Evolutionary conservation across 2,797 vertebrate species (phyloP), one percentile per base, ranked within the genome.

Genomic region (Calcarius lapponicus): DNA sequence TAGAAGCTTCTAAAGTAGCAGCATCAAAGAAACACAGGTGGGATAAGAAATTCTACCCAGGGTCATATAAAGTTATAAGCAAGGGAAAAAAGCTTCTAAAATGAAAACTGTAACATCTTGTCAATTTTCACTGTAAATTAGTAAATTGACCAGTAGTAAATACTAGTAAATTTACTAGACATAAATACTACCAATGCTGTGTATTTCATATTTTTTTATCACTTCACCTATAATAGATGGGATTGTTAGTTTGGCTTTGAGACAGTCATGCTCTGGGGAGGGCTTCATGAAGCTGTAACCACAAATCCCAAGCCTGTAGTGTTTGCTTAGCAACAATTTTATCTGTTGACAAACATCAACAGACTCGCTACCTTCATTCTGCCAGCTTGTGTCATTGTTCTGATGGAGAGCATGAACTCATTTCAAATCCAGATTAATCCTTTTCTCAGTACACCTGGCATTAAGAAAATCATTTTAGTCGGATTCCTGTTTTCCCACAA

Each of bases 261-360:
- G 66, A 32, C 31, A 36, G 43, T 14, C 11, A 3, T 65, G 21
- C 70, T 65, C 50, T 43, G 28, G 62, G 34, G 40, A 81, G 32
- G 54, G 32, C 65, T 72, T 83, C 22, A 51, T 26, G 58, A 62
- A 88, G 28, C 47, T 19, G 6, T 58, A 69, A 67, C 73, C 43
- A 45, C 45, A 90, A 90, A 86, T 66, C 43, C 62, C 40, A 88
- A 45, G 36, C 70, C 61, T 81, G 56, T 47, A 62, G 83, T n/a
- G 31, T 58, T 85, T 92, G 64, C 78, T 85, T 60, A 85, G 81
- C 67, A 92, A 82, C 60, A 88, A 34, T 72, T 84, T 88, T 72
- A 78, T 72, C 85, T 94, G 88, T 81, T 88, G 76, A 81, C 71
- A 93, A 94, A 92, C 73, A 84, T 60, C 38, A 72, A 31, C 50